Conservation (phyloP, 2,888 invertebrate genomes). For the Caenorhabditis doughertyi region DNA sequence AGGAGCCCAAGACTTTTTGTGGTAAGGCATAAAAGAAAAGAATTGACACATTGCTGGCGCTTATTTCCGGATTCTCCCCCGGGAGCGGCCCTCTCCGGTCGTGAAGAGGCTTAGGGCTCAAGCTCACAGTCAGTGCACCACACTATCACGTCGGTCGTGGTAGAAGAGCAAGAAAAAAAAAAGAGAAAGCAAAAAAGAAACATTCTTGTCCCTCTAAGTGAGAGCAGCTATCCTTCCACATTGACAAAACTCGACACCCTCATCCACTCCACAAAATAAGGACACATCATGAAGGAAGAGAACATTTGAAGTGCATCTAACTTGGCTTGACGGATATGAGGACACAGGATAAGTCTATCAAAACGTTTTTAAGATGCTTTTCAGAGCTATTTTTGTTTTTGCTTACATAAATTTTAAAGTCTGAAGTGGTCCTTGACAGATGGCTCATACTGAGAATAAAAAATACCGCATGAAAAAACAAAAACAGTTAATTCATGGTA, state of each 20-base stretch:
- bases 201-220: constrained; percentile 30
- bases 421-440: too few relatives aligned
- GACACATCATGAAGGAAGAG: constrained; percentile 47
- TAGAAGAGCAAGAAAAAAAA: constrained; percentile 17
- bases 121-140: constrained; percentile 60
- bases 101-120: constrained; percentile 49
- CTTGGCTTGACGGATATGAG: neutral
- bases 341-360: neutral
- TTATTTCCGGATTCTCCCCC: constrained; percentile 58
- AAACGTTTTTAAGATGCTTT: neutral
- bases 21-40: constrained; percentile 61
- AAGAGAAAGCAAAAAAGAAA: constrained; percentile 33
- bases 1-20: constrained; percentile 53
- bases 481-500: too few relatives aligned
- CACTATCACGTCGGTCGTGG: constrained; percentile 49
- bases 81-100: constrained; percentile 63
- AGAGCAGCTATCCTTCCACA: constrained; percentile 24
- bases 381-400: neutral
- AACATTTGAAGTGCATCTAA: constrained; percentile 37
- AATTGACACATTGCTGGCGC: constrained; percentile 65
- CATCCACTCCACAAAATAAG: constrained; percentile 50
- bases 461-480: too few relatives aligned
- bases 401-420: neutral
- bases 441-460: too few relatives aligned
- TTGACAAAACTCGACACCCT: constrained; percentile 62